A percentile compares a stretch with the other conserved stretches of the same genome.
Conservation (phyloP, 2,113 vertebrate species). For the Mesocricetus auratus region DNA sequence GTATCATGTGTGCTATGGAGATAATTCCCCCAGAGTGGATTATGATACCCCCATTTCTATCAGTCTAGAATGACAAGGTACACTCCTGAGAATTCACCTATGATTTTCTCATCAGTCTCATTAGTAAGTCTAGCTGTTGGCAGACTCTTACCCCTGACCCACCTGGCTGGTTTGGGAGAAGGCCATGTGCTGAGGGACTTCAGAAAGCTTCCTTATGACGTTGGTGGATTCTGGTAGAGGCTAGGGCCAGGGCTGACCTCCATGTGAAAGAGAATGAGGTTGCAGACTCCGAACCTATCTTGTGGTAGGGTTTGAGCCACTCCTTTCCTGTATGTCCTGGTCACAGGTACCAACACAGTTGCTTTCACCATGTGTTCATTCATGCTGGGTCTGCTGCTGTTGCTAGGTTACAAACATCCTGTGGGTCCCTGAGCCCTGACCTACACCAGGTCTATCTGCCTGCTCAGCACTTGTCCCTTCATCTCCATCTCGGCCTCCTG, state of each 20-base stretch:
- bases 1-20: rapidly evolving
- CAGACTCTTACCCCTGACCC: background rate
- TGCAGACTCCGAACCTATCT: rapidly evolving
- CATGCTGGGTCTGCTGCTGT: background rate
- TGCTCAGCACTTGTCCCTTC: background rate
- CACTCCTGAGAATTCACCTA: background rate
- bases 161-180: background rate
- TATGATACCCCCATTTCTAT: background rate
- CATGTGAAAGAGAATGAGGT: background rate
- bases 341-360: background rate
- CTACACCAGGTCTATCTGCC: background rate
- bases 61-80: background rate
- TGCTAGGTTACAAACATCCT: background rate
- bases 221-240: too few species aligned
- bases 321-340: background rate
- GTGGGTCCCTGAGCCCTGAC: background rate
- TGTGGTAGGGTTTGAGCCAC: too few species aligned
- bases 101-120: background rate
- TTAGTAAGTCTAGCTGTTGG: background rate
- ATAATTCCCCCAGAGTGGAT: rapidly evolving
- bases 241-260: too few species aligned
- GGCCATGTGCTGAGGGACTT: background rate
- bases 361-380: background rate
- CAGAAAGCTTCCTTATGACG: too few species aligned
- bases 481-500: background rate